These are phyloP conservation scores for Bostrychus sinensis DNA, from an alignment of 2,113 vertebrate genomes.

Conservation along the genomic window DNA sequence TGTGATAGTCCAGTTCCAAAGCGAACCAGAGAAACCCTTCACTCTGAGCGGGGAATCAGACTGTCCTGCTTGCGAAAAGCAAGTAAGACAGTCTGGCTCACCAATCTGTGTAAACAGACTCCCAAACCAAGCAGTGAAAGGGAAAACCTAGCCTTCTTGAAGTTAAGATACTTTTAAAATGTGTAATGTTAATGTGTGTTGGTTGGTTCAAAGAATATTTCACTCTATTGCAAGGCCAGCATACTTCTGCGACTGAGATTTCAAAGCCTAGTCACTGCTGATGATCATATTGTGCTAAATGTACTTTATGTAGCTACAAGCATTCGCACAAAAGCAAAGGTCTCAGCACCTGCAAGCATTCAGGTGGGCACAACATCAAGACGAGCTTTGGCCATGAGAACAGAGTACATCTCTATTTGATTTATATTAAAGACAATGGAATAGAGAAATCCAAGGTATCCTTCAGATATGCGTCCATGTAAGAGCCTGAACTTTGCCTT, in stretches of 20 bases:
- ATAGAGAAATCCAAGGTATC: background rate
- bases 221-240: background rate
- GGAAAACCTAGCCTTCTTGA: too few relatives aligned
- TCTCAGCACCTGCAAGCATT: background rate
- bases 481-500: background rate
- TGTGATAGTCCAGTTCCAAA: too few relatives aligned
- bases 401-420: background rate
- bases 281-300: conserved; percentile 35
- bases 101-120: too few relatives aligned
- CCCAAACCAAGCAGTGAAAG: too few relatives aligned
- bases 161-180: too few relatives aligned
- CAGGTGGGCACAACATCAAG: background rate
- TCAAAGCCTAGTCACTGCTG: conserved; percentile 15
- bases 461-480: background rate
- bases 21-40: too few relatives aligned
- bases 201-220: background rate
- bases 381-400: background rate
- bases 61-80: too few relatives aligned
- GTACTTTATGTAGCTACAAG: conserved; percentile 6
- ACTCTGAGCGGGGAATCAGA: too few relatives aligned
- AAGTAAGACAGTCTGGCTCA: too few relatives aligned
- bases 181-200: too few relatives aligned
- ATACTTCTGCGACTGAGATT: conserved; percentile 10
- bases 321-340: background rate
- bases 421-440: background rate